Base-by-base conservation (phyloP, 2,797 vertebrate genomes). In the Typhlichthys subterraneus region DNA sequence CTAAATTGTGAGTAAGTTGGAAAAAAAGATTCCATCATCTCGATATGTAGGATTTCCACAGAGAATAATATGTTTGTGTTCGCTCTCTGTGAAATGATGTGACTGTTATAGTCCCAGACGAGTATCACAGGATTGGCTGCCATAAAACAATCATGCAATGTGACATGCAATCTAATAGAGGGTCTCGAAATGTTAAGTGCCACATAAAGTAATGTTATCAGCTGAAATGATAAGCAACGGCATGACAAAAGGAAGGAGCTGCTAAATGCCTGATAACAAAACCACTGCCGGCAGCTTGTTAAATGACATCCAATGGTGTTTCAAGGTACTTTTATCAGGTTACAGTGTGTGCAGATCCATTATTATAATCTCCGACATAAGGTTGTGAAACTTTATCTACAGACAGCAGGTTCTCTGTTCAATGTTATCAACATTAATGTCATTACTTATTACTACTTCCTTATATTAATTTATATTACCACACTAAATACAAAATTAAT, bases 1-100 rank as follows among this genome's bases (percentile, higher is more conserved):
- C 68, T 59, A 69, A 74, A 81, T 74, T 62, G 60, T 70, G 65
- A 65, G 63, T 23, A 67, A 76, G 59, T 56, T n/a, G 56, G 53
- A 8, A 55, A 52, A 75, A 85, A 77, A 51, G 50, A 51, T 45
- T 59, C 53, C 6, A 5, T 61, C 65, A 47, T 67, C 55, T 67
- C 47, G 45, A 46, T 59, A 45, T 14, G 46, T 54, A 47, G 62
- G 56, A 77, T 52, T 69, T 66, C n/a, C 10, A 52, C 58, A 45
- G 45, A 60, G 53, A 53, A 46, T 17, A 48, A 71, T 65, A 23
- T 2, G 3, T 23, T 23, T 23, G 52, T 49, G 17, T 52, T 2
- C 12, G 52, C 33, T 65, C 33, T 38, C 33, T 38, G 33, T 54
- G 14, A 46, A 46, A 47, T 47, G 3, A 17, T 8, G 15, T 45